Base-by-base conservation (phyloP, 2,888 invertebrate species). In the Eulithis testata region DNA sequence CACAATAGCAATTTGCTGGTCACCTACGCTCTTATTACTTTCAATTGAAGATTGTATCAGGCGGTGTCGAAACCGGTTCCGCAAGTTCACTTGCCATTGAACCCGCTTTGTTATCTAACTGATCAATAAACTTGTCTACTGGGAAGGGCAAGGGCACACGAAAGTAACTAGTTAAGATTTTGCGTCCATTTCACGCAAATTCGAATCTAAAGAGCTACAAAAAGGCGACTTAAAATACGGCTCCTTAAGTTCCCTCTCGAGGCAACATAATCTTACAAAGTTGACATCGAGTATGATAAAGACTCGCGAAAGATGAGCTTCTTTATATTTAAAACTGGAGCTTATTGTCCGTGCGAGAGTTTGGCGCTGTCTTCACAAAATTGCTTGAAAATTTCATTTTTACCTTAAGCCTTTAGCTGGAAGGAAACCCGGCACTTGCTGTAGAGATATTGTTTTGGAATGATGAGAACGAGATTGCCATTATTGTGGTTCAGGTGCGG, bases 1-100 rank as follows among this genome's bases (percentile, higher is more conserved):
- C 66, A 54, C 66, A 69, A 73, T 73, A 73, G 74, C 77, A 68
- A 73, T 71, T 74, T 74, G 73, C 40, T 77, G 27, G 50, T 50
- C 83, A 80, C 87, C 87, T 84, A 87, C 87, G 83, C 85, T 70
- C 74, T 78, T 73, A 81, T 87, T 86, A 85, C 77, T 70, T 74
- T 77, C 83, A 87, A 86, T 87, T 83, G 79, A 78, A 71, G 69
- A 73, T 72, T 68, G 67, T 79, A 68, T 75, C 73, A 69, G 74
- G 73, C 76, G 59, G 61, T 68, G 68, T 73, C 71, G 70, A 69
- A 74, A 80, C 78, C 73, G 72, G 79, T 77, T 70, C 54, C 36
- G 71, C 73, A 68, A 64, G 76, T 79, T 54, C 63, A 53, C 60
- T 66, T 65, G 68, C 71, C 62, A 75, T 73, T 73, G 77, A 73